Evolutionary conservation across 2,888 invertebrate genomes (phyloP).

Genomic region (Achlya flavicornis): DNA sequence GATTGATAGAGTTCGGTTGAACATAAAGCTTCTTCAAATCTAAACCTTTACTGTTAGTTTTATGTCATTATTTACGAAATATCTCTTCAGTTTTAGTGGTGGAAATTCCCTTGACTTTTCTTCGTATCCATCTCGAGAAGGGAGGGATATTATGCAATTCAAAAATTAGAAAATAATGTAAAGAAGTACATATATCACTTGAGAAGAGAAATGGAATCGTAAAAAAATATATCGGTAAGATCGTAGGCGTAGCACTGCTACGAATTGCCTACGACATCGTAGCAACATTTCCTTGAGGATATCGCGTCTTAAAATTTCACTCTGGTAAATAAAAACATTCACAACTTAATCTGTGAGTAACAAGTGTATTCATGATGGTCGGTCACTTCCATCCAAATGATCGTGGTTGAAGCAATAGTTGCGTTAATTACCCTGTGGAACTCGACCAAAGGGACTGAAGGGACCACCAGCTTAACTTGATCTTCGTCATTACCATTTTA

Average conservation of each 20-base stretch:
- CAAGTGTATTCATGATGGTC: slow-evolving; percentile 23
- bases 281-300: too few species aligned
- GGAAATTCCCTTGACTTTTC: neutral
- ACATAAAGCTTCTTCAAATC: slow-evolving; percentile 20
- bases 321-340: neutral
- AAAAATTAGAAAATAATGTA: too few species aligned
- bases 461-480: slow-evolving; percentile 36
- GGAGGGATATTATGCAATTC: too few species aligned
- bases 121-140: neutral
- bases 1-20: slow-evolving; percentile 19
- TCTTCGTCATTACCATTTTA: slow-evolving; percentile 32
- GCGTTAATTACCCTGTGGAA: slow-evolving; percentile 42
- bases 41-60: neutral
- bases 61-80: neutral
- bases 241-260: neutral
- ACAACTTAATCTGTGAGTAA: neutral
- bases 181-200: too few species aligned
- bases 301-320: neutral
- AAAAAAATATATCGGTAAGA: too few species aligned
- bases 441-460: slow-evolving; percentile 30
- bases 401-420: slow-evolving; percentile 39
- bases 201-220: too few species aligned
- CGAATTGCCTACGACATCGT: neutral
- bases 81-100: neutral
- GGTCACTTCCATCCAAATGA: slow-evolving; percentile 34